These are phyloP conservation scores for Nipponia nippon DNA, from an alignment of 2,113 vertebrate species.

Conservation along the genomic window DNA sequence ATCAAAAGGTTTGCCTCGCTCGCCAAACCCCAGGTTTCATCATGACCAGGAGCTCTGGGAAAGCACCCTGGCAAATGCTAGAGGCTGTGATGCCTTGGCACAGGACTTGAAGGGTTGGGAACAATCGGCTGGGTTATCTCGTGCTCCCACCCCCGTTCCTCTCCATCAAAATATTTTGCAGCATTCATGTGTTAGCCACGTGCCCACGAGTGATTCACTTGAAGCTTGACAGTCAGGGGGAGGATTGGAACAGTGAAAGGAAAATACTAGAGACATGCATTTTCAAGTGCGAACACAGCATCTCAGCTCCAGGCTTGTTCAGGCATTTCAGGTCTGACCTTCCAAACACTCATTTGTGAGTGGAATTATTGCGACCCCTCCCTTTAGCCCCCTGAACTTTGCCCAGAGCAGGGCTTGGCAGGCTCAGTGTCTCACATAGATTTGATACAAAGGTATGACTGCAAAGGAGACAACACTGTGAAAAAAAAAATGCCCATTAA, in stretches of 20 bases:
- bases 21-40: background rate
- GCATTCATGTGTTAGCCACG: background rate
- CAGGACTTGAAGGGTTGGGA: background rate
- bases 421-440: background rate
- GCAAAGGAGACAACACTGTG: background rate
- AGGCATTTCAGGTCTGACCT: background rate
- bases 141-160: background rate
- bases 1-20: background rate
- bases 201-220: constrained; percentile 35
- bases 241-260: background rate
- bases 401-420: background rate
- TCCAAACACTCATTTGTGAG: background rate
- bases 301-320: background rate
- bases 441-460: accelerated
- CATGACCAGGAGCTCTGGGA: background rate
- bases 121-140: background rate
- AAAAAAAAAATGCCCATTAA: background rate
- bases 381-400: background rate
- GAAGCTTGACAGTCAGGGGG: constrained; percentile 10
- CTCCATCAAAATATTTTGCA: constrained; percentile 55
- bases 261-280: background rate
- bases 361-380: background rate
- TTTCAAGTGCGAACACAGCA: background rate
- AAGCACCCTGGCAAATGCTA: background rate
- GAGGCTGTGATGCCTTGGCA: background rate